Conservation (phyloP, 2,113 vertebrate species). For the Mormyrus iriodes region DNA sequence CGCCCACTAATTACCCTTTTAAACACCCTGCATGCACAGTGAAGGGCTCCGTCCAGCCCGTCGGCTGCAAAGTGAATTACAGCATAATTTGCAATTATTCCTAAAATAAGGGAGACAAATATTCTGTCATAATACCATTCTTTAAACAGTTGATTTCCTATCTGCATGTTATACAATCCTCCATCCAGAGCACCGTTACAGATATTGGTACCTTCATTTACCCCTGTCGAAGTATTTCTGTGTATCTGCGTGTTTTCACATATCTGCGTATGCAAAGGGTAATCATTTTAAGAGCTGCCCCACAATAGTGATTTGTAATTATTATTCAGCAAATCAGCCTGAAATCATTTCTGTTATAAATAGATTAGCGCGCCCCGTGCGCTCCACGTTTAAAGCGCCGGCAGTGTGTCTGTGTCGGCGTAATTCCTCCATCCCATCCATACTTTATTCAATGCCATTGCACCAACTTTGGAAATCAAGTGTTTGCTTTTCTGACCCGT, state of each 20-base stretch:
- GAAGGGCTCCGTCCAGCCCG: background rate
- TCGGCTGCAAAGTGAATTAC: background rate
- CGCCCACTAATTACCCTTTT: background rate
- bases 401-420: background rate
- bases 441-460: background rate
- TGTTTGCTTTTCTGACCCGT: background rate
- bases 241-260: background rate
- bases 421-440: background rate
- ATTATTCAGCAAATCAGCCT: background rate
- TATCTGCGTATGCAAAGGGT: background rate
- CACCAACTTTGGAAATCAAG: background rate
- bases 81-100: background rate
- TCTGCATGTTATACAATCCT: background rate
- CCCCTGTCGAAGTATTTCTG: background rate
- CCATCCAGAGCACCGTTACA: background rate
- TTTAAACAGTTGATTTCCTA: background rate
- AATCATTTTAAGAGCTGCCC: background rate
- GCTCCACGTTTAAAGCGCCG: background rate
- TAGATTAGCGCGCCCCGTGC: background rate
- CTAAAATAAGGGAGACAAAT: background rate
- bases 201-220: background rate
- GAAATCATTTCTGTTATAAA: background rate
- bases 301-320: background rate
- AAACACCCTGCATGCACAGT: background rate
- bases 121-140: background rate